Base-by-base conservation (phyloP, 2,113 vertebrate genomes). In the Anhinga rufa region DNA sequence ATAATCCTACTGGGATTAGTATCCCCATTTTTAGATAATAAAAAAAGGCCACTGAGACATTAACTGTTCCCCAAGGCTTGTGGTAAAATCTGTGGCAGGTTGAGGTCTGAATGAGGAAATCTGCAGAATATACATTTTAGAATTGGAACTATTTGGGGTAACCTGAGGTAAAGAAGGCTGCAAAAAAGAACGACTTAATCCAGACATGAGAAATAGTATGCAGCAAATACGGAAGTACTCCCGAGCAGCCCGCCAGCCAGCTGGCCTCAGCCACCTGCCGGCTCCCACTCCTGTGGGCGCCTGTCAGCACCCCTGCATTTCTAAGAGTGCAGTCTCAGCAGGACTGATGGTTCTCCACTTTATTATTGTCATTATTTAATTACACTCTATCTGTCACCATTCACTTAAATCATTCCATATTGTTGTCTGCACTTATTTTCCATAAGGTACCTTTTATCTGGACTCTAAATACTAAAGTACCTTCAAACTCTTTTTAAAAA, bases 221-320 rank as follows among this genome's bases (percentile, higher is more conserved):
- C 17, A 51, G 38, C 15, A 87, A 84, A 44, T 18, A 8, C 2
- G 2, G 22, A 17, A 11, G 20, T 66, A 34, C 31, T 77, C 12
- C 14, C 0, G 1, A 80, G 31, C 12, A 40, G 5, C 24, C 11
- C 0, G 6, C 2, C 24, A 76, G 6, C 15, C 68, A 42, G 25
- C n/a, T 51, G 49, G 16, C 24, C 26, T 17, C 51, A 65, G 36
- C 7, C 19, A 29, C 14, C 7, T 1, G 0, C 14, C 0, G 0
- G 32, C 26, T 77, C 14, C 31, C 12, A 19, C 25, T 31, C 21
- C 24, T 90, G 61, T 7, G 6, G 21, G n/a, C 1, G 3, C 12
- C 19, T 36, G 49, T 26, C 34, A 82, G 5, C 2, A 2, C 29
- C 34, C 32, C 18, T 17, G 22, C n/a, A 31, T 34, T 79, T 65